Percentiles rank a stretch among this genome's conserved stretches.
phyloP scores from a whole-genome alignment of 2,113 vertebrate species.

The cat (Felis catus) region F.catus_Fca126_mat1.0 CM031416.1:122278501-122279000 shows the following conservation, averaged over 20 bases:
- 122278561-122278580: rapidly evolving
- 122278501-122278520: not conserved
- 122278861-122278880: not conserved
- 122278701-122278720: not conserved
- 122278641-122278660: not conserved
- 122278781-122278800: not conserved
- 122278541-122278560: too few relatives aligned
- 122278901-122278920: not conserved
- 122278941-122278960: not conserved
- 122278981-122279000: constrained; percentile 11
- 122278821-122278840: not conserved
- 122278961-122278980: not conserved
- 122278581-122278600: not conserved
- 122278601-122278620: not conserved
- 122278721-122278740: not conserved
- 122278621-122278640: not conserved
- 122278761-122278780: not conserved
- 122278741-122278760: not conserved
- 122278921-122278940: not conserved
- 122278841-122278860: not conserved
- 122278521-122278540: not conserved
- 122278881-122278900: not conserved
- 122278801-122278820: not conserved
- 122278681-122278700: not conserved
- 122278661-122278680: not conserved